Evolutionary conservation across 2,113 vertebrate species (phyloP).

Genomic region (Cyanoramphus novaezelandiae): DNA sequence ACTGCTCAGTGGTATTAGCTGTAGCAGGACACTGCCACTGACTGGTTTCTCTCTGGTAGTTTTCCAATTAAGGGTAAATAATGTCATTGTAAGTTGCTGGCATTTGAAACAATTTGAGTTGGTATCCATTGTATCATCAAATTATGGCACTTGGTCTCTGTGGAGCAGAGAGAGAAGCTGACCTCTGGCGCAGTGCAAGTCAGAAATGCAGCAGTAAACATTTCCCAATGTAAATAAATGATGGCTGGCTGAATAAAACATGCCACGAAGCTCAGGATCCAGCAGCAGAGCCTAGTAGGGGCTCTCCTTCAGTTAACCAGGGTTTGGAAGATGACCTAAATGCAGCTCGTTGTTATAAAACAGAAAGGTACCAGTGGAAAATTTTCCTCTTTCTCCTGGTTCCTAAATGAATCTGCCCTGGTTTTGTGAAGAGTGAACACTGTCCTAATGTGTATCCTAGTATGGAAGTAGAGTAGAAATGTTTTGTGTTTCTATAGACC

Average conservation of each 20-base stretch:
- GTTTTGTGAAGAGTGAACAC: neutral
- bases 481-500: neutral
- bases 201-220: conserved; percentile 5
- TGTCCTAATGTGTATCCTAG: neutral
- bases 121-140: neutral
- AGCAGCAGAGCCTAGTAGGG: neutral
- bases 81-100: neutral
- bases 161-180: neutral
- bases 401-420: neutral
- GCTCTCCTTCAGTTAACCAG: neutral
- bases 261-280: neutral
- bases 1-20: neutral
- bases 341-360: neutral
- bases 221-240: conserved; percentile 23
- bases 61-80: conserved; percentile 15
- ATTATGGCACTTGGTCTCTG: neutral
- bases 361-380: neutral
- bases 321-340: neutral
- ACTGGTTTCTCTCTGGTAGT: neutral
- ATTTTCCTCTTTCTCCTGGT: neutral
- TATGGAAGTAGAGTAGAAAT: neutral
- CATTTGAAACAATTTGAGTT: neutral
- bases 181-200: neutral
- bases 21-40: neutral
- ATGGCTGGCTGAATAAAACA: conserved; percentile 51